Percentiles rank a stretch among this genome's conserved stretches.
These are phyloP conservation scores for Champsocephalus esox DNA, from an alignment of 2,797 vertebrate genomes.

Conservation along the genomic window DNA sequence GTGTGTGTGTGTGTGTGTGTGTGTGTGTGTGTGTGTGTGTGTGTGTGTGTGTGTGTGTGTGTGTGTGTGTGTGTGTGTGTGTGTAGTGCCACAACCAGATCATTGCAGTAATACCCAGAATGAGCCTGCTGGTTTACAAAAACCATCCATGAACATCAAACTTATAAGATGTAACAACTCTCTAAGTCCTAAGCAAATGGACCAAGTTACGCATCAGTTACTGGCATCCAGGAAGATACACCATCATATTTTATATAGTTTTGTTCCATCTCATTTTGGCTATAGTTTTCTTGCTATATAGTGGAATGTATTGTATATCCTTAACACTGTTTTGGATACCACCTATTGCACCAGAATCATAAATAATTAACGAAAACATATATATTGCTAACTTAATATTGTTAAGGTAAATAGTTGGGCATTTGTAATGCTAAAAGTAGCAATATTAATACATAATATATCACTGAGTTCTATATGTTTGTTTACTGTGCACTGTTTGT, in stretches of 20 bases:
- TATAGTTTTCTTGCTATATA: no score
- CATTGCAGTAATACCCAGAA: slow-evolving; percentile 38
- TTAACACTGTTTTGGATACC: no score
- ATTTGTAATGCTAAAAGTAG: background rate
- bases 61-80: slow-evolving; percentile 1
- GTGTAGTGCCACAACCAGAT: slow-evolving; percentile 50
- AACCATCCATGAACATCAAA: slow-evolving; percentile 9
- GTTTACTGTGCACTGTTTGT: no score
- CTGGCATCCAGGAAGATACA: no score
- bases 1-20: background rate
- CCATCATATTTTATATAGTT: no score
- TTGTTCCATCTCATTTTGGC: no score
- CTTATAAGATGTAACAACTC: slow-evolving; percentile 5
- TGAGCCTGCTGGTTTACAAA: slow-evolving; percentile 31
- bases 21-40: no score
- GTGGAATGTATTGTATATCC: no score
- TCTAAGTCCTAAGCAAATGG: slow-evolving; percentile 15
- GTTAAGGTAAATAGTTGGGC: background rate
- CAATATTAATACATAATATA: background rate
- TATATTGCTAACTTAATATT: background rate
- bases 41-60: background rate
- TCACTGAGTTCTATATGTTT: background rate
- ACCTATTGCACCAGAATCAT: no score
- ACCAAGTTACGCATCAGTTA: no score
- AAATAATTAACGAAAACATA: no score